phyloP scores from a whole-genome alignment of 2,113 vertebrate species.

The Chloebia gouldiae region DNA sequence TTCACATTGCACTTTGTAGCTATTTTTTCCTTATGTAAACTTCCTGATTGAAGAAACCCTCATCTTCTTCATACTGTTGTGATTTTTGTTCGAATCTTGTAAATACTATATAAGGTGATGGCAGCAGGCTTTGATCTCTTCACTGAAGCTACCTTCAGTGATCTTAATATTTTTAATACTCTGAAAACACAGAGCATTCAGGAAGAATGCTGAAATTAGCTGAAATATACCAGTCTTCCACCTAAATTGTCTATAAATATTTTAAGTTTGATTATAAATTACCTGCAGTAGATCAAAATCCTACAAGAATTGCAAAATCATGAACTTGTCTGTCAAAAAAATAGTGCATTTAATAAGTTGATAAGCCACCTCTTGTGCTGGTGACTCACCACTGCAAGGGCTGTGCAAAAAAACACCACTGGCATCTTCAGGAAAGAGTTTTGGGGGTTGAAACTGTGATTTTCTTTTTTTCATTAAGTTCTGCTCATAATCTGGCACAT shows the following conservation, averaged over 20 bases:
- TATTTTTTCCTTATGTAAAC: background rate
- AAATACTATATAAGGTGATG: background rate
- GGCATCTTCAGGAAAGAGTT: background rate
- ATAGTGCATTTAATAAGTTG: background rate
- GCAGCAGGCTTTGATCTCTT: background rate
- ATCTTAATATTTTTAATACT: background rate
- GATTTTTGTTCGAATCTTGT: background rate
- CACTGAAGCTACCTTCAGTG: background rate
- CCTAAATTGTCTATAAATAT: background rate
- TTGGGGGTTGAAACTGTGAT: background rate
- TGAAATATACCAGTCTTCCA: background rate
- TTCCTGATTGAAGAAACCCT: background rate
- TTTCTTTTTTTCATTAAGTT: background rate
- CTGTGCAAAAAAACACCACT: background rate
- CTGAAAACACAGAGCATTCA: background rate
- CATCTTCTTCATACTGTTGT: background rate
- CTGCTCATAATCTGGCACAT: fast-evolving
- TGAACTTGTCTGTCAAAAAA: background rate
- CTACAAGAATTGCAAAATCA: background rate
- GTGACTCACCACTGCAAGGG: background rate
- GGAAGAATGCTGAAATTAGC: background rate
- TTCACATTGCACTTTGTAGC: background rate
- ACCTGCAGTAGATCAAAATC: background rate
- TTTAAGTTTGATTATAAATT: background rate
- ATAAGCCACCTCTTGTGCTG: background rate